Percentiles rank a stretch among this genome's conserved stretches.
phyloP scores from a whole-genome alignment of 2,888 invertebrate genomes.

The Caenorhabditis sinica region DNA sequence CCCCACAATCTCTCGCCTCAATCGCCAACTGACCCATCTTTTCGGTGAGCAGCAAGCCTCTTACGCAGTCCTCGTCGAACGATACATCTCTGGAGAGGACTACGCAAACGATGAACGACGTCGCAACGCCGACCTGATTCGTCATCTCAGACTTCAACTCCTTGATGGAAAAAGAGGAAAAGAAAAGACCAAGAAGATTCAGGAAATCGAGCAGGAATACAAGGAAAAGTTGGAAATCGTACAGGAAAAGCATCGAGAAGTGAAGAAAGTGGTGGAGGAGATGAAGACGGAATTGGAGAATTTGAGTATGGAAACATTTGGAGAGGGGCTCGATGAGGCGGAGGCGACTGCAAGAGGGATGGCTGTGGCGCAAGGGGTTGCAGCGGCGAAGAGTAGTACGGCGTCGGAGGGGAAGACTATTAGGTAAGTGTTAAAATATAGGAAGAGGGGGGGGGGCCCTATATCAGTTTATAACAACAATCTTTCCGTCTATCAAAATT shows the following conservation, averaged over 20 bases:
- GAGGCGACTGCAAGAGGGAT: too few species aligned
- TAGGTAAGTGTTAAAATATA: too few species aligned
- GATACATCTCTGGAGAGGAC: slow-evolving; percentile 1
- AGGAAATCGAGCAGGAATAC: not conserved
- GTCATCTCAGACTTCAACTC: not conserved
- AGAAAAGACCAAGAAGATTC: not conserved
- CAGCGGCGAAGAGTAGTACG: too few species aligned
- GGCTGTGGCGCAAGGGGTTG: too few species aligned
- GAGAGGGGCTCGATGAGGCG: not conserved
- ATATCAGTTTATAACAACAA: too few species aligned
- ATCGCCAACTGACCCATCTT: not conserved
- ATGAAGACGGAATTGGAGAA: slow-evolving; percentile 6
- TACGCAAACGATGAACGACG: not conserved
- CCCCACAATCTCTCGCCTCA: not conserved
- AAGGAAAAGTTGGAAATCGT: not conserved
- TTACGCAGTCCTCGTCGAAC: not conserved
- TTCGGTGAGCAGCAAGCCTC: slow-evolving; percentile 2
- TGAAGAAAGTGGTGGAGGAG: not conserved
- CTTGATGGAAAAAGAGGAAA: not conserved
- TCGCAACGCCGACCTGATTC: not conserved
- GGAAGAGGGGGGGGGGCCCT: too few species aligned
- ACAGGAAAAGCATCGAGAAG: not conserved
- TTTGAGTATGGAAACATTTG: slow-evolving; percentile 1
- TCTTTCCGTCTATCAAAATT: too few species aligned
- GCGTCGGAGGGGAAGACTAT: too few species aligned